phyloP scores from a whole-genome alignment of 1,140 invertebrate species.

The Eufriesea mexicana region DNA sequence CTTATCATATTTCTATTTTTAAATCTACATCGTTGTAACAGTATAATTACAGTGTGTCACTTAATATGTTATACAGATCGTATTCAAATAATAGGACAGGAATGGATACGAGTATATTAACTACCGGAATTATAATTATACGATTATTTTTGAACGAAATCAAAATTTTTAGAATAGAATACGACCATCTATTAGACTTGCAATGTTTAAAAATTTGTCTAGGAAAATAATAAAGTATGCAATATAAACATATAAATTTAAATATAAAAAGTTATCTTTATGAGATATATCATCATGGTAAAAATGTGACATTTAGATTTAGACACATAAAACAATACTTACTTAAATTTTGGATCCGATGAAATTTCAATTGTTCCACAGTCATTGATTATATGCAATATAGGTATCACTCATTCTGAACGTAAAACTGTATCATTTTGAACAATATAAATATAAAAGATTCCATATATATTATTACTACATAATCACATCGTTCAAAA shows the following conservation, averaged over 20 bases:
- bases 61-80: neutral
- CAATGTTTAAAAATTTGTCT: neutral
- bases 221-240: neutral
- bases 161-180: neutral
- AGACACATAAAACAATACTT: neutral
- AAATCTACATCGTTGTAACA: neutral
- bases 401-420: neutral
- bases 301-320: neutral
- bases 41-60: neutral
- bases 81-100: neutral
- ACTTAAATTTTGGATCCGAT: constrained; percentile 5
- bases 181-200: neutral
- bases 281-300: neutral
- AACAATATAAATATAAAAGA: neutral
- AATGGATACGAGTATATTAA: neutral
- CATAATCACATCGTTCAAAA: neutral
- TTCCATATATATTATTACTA: neutral
- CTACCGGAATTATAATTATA: neutral
- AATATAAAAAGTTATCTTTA: neutral
- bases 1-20: neutral
- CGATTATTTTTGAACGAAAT: neutral
- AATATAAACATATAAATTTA: neutral
- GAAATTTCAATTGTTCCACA: neutral
- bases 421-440: neutral
- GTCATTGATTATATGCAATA: constrained; percentile 8